phyloP scores from a whole-genome alignment of 2,797 vertebrate genomes.

The Lycodopsis pacificus region DNA sequence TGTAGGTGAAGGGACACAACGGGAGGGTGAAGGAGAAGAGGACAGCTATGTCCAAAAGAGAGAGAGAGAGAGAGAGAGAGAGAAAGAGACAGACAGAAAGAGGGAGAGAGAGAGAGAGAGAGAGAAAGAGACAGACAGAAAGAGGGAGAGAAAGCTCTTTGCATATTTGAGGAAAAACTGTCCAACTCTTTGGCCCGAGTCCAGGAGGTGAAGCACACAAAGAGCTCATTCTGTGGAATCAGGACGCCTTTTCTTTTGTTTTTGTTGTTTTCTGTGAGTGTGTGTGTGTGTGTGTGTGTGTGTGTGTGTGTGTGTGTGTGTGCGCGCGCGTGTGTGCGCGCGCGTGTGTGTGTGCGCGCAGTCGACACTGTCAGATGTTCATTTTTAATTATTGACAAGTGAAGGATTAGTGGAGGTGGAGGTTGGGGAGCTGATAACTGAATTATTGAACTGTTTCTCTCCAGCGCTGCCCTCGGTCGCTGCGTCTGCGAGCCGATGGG shows the following conservation, averaged over 20 bases:
- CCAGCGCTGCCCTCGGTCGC: slow-evolving; percentile 49
- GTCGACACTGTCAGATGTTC: slow-evolving; percentile 65
- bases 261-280: slow-evolving; percentile 35
- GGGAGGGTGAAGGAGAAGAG: not conserved
- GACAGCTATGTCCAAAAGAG: not conserved
- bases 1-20: not conserved
- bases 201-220: slow-evolving; percentile 70
- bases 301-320: slow-evolving; percentile 17
- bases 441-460: slow-evolving; percentile 80
- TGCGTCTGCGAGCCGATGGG: not conserved
- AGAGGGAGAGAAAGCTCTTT: slow-evolving; percentile 21
- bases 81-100: not conserved
- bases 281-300: slow-evolving; percentile 1
- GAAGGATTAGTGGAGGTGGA: slow-evolving; percentile 64
- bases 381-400: slow-evolving; percentile 79
- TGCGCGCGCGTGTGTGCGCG: slow-evolving; percentile 38
- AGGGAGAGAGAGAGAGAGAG: not conserved
- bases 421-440: slow-evolving; percentile 68
- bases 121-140: not conserved
- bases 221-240: slow-evolving; percentile 63
- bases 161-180: slow-evolving; percentile 52
- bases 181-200: slow-evolving; percentile 50
- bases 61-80: not conserved
- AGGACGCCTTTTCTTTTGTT: slow-evolving; percentile 44
- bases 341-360: slow-evolving; percentile 6